Base-by-base conservation (phyloP, 1,140 invertebrate species). In the Copidosoma floridanum region DNA sequence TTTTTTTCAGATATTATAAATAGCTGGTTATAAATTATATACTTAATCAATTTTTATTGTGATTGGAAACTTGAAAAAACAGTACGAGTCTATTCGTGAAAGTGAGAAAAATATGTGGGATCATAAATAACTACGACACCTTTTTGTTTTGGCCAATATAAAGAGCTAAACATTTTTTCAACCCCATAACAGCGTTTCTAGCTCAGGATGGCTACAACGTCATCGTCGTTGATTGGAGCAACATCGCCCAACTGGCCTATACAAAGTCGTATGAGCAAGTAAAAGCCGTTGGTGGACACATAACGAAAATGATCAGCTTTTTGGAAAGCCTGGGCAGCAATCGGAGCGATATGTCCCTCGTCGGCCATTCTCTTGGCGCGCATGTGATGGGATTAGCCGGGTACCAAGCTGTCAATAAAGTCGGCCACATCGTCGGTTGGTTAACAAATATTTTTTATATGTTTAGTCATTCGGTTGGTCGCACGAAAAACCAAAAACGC, bases 151-250 rank as follows among this genome's bases (percentile, higher is more conserved):
- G n/a, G n/a, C n/a, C n/a, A n/a, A n/a, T n/a, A n/a, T n/a, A n/a
- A n/a, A n/a, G n/a, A n/a, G n/a, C n/a, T 32, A 32, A 16, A 29
- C 10, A 37, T 24, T 21, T 29, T 44, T 38, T 23, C n/a, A n/a
- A n/a, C n/a, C n/a, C 24, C 0, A 29, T 50, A n/a, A 21, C 35
- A 65, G 59, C 58, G 1, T 58, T 61, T 16, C 21, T 61, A 21
- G 23, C 29, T 18, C 37, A 58, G 0, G 51, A 38, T 38, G 56
- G 57, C n/a, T 63, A 55, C 35, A 65, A 65, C 32, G 47, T 65
- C 21, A 66, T 63, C 32, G 54, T 63, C 10, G 43, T 66, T 38
- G 61, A 66, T 48, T 66, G 65, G 65, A 23, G 57, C 20, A 46
- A 38, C 11, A 35, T 66, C 21, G 55, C 61, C 4, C 37, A 56